phyloP scores from a whole-genome alignment of 1,140 invertebrate genomes.

The Drosophila aff. region DNA sequence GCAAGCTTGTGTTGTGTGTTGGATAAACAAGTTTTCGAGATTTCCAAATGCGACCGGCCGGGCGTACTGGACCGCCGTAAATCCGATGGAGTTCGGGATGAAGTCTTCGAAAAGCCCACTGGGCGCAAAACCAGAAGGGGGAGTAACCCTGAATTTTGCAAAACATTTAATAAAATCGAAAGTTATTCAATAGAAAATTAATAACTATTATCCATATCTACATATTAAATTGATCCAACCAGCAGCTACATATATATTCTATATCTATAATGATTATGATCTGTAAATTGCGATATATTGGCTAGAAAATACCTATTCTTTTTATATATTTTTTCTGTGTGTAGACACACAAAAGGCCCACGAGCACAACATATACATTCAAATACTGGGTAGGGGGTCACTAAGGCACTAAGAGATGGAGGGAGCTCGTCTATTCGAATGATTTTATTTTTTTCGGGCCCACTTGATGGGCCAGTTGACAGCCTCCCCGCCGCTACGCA shows the following conservation, averaged over 20 bases:
- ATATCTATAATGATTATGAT: neutral
- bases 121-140: constrained; percentile 18
- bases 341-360: constrained; percentile 26
- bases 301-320: neutral
- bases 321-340: constrained; percentile 6
- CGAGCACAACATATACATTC: constrained; percentile 25
- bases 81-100: constrained; percentile 19
- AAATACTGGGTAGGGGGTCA: constrained; percentile 57
- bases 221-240: neutral
- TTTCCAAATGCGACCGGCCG: constrained; percentile 78
- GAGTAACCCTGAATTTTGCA: constrained; percentile 25
- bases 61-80: constrained; percentile 47
- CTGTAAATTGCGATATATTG: neutral
- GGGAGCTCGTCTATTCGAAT: constrained; percentile 17
- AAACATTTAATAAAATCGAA: neutral
- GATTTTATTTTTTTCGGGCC: constrained; percentile 32
- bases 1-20: constrained; percentile 36
- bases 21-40: constrained; percentile 81
- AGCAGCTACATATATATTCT: neutral
- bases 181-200: neutral
- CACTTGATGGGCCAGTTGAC: constrained; percentile 51
- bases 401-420: constrained; percentile 36
- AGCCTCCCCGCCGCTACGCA: constrained; percentile 9
- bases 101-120: constrained; percentile 7
- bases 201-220: no score